These are phyloP conservation scores for Tenebrosternarchus preto DNA, from an alignment of 2,113 vertebrate genomes.

Conservation along the genomic window DNA sequence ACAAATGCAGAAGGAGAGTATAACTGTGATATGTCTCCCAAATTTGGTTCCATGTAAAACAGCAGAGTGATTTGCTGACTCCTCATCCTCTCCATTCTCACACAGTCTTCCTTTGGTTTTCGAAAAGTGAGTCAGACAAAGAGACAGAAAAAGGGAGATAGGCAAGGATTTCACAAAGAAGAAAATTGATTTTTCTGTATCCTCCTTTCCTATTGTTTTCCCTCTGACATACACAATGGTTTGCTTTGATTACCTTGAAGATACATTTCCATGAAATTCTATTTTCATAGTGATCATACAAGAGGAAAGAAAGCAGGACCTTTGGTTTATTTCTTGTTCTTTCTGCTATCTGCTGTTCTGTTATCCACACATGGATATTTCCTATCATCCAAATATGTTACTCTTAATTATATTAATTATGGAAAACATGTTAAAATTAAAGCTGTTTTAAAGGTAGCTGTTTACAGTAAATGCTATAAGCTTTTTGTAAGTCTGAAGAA, in stretches of 20 bases:
- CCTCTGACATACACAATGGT: slow-evolving; percentile 20
- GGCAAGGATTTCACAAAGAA: slow-evolving; percentile 22
- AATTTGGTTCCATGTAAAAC: slow-evolving; percentile 21
- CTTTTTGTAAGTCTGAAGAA: background rate
- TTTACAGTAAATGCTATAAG: background rate
- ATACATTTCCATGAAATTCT: slow-evolving; percentile 21
- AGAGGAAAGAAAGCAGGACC: background rate
- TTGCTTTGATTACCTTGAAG: slow-evolving; percentile 50
- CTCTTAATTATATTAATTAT: slow-evolving; percentile 23
- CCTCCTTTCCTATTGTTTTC: slow-evolving; percentile 27
- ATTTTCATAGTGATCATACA: background rate
- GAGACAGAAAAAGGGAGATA: slow-evolving; percentile 20
- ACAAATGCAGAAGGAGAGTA: background rate
- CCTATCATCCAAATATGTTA: slow-evolving; percentile 23
- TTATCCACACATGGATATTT: slow-evolving; percentile 9
- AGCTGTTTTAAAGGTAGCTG: background rate
- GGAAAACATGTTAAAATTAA: background rate
- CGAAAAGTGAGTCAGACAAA: slow-evolving; percentile 7
- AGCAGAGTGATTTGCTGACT: slow-evolving; percentile 37
- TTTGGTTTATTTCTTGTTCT: slow-evolving; percentile 9
- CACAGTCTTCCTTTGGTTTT: slow-evolving; percentile 30
- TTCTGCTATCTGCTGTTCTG: background rate
- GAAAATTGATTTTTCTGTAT: slow-evolving; percentile 21
- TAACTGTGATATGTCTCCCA: slow-evolving; percentile 20
- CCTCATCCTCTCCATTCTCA: slow-evolving; percentile 14